Evolutionary conservation across 2,888 invertebrate genomes (phyloP).

Genomic region (Dynastes hyllus): DNA sequence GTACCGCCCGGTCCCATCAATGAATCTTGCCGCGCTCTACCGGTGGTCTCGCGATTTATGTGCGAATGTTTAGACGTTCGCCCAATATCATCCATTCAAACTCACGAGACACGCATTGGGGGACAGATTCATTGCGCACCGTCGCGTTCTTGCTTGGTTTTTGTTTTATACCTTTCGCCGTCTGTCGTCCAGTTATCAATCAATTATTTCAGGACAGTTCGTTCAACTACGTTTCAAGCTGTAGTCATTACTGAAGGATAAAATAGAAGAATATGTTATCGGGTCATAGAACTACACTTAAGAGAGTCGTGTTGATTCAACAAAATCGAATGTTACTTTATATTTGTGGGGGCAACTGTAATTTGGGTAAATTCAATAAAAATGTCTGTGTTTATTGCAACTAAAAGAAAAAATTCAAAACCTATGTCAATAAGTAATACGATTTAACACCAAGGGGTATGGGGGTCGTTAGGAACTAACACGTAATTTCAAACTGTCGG

Average conservation of each 20-base stretch:
- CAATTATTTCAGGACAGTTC: not conserved
- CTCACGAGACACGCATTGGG: not conserved
- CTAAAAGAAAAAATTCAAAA: too few relatives aligned
- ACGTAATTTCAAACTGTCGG: too few relatives aligned
- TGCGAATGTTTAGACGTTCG: constrained; percentile 49
- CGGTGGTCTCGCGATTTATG: constrained; percentile 51
- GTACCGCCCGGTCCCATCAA: constrained; percentile 34
- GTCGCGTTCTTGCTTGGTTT: not conserved
- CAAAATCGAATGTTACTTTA: too few relatives aligned
- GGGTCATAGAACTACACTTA: too few relatives aligned
- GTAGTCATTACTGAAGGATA: not conserved
- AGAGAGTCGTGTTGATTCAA: too few relatives aligned
- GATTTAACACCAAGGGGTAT: too few relatives aligned
- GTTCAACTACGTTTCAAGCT: not conserved
- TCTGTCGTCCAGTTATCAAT: not conserved
- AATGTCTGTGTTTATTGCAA: too few relatives aligned
- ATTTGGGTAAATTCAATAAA: too few relatives aligned
- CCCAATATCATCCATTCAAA: constrained; percentile 45
- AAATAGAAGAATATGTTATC: not conserved
- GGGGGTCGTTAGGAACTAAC: too few relatives aligned
- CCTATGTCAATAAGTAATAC: too few relatives aligned
- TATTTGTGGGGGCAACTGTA: too few relatives aligned
- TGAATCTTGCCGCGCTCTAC: constrained; percentile 48
- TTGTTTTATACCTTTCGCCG: constrained; percentile 5
- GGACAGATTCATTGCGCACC: constrained; percentile 36